phyloP scores from a whole-genome alignment of 2,113 vertebrate genomes.

The Anser brachyrhynchus region DNA sequence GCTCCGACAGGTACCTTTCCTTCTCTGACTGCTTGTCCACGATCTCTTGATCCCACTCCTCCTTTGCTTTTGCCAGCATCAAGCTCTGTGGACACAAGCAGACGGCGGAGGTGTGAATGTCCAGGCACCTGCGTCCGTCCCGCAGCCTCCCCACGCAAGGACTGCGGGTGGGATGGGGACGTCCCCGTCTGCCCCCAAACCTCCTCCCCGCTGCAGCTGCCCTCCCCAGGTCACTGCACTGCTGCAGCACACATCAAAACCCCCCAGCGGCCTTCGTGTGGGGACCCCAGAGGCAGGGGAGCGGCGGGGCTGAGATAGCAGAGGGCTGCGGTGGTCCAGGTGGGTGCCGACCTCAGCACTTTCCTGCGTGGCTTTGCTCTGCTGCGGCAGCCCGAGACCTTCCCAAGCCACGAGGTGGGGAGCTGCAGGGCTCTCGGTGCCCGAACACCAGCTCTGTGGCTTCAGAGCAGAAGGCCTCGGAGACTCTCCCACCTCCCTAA shows the following conservation, averaged over 20 bases:
- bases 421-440: neutral
- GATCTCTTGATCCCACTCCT: conserved; percentile 89
- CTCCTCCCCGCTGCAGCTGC: neutral
- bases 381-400: neutral
- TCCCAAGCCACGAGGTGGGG: neutral
- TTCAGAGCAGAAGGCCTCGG: neutral
- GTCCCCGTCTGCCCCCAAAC: neutral
- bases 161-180: neutral
- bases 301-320: neutral
- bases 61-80: conserved; percentile 94
- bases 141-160: accelerated
- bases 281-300: neutral
- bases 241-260: conserved; percentile 25
- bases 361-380: neutral
- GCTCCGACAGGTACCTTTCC: conserved; percentile 83
- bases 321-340: accelerated
- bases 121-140: neutral
- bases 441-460: neutral
- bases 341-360: neutral
- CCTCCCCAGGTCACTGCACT: neutral
- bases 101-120: neutral
- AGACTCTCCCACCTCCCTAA: neutral
- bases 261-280: neutral
- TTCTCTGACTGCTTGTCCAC: conserved; percentile 89
- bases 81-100: conserved; percentile 78